phyloP scores from a whole-genome alignment of 2,113 vertebrate genomes.

The Sylvia atricapilla region DNA sequence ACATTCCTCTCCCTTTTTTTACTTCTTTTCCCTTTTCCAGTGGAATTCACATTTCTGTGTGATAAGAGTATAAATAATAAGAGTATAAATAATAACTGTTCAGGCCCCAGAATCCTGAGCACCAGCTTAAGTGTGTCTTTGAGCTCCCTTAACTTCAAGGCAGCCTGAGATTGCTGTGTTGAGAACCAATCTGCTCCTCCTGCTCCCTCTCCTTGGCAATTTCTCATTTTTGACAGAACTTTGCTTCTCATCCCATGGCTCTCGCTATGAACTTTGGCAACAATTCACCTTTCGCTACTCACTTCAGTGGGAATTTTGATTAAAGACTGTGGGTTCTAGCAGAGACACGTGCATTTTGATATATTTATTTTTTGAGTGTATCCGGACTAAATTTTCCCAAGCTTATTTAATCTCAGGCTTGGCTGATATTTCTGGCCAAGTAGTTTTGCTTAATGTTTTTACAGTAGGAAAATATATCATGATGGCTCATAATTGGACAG shows the following conservation, averaged over 20 bases:
- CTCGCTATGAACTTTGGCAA: slow-evolving; percentile 5
- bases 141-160: not conserved
- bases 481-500: not conserved
- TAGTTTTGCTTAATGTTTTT: slow-evolving; percentile 11
- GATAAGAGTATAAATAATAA: not conserved
- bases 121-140: not conserved
- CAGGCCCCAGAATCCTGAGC: not conserved
- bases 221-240: slow-evolving; percentile 41
- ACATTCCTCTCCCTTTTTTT: not conserved
- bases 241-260: slow-evolving; percentile 20
- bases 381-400: slow-evolving; percentile 45
- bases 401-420: slow-evolving; percentile 24
- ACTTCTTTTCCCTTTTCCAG: not conserved
- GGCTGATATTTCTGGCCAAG: not conserved
- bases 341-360: slow-evolving; percentile 16
- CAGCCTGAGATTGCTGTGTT: not conserved
- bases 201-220: not conserved
- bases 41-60: not conserved
- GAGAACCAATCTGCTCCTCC: not conserved
- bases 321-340: not conserved
- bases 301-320: slow-evolving; percentile 48
- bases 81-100: not conserved
- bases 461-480: slow-evolving; percentile 7
- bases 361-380: slow-evolving; percentile 32
- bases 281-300: not conserved